These are phyloP conservation scores for Upupa epops DNA, from an alignment of 2,113 vertebrate species.

Conservation along the genomic window DNA sequence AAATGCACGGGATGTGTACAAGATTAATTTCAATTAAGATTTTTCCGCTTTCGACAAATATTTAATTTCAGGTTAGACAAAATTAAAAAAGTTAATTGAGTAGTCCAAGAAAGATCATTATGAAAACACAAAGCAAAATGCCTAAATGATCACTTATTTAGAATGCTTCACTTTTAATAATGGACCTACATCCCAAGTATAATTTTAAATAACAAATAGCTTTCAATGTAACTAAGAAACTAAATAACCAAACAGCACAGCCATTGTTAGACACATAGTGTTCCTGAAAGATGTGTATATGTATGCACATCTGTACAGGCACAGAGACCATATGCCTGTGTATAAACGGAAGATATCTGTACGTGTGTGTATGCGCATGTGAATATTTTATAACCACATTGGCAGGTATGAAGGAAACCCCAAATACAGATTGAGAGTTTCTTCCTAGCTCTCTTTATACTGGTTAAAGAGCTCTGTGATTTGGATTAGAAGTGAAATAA, in stretches of 20 bases:
- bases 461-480: not conserved
- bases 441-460: not conserved
- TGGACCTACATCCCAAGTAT: not conserved
- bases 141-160: not conserved
- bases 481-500: not conserved
- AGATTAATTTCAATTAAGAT: not conserved
- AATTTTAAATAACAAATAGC: not conserved
- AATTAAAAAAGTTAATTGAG: not conserved
- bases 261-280: not conserved
- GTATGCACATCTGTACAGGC: slow-evolving; percentile 57
- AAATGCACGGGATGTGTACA: not conserved
- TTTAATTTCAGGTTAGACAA: not conserved
- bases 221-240: not conserved
- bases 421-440: not conserved
- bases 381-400: not conserved
- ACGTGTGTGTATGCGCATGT: not conserved
- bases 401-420: slow-evolving; percentile 28
- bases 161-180: not conserved
- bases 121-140: not conserved
- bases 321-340: slow-evolving; percentile 22
- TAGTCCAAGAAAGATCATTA: not conserved
- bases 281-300: slow-evolving; percentile 15
- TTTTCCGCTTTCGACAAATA: not conserved
- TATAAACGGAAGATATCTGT: not conserved
- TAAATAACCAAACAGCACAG: not conserved